These are phyloP conservation scores for Orthonyx spaldingii DNA, from an alignment of 2,113 vertebrate genomes.

Conservation along the genomic window DNA sequence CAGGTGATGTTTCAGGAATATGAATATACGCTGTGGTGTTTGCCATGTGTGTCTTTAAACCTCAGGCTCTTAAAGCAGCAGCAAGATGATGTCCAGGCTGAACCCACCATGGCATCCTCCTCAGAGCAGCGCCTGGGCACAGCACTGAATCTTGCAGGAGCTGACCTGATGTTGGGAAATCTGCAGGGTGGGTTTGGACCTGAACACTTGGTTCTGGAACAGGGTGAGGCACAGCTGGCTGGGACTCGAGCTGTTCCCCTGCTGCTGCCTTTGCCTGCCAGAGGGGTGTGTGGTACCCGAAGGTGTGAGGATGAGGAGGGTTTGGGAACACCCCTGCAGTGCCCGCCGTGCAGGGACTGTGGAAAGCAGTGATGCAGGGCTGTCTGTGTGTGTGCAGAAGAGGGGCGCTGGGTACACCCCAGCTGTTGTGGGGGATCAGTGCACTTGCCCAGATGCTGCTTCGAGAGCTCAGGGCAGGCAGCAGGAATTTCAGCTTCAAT, in stretches of 20 bases:
- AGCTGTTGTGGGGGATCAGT: neutral
- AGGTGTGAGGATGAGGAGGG: neutral
- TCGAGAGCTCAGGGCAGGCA: conserved; percentile 33
- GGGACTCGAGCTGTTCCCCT: neutral
- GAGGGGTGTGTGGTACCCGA: neutral
- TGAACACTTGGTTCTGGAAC: neutral
- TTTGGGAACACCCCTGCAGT: neutral
- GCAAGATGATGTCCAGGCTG: neutral
- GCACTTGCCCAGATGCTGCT: neutral
- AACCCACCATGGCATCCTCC: neutral
- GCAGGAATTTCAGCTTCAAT: conserved; percentile 75
- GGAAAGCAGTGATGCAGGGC: neutral
- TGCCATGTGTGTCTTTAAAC: neutral
- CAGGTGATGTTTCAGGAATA: neutral
- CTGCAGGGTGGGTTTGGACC: neutral
- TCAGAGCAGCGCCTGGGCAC: neutral
- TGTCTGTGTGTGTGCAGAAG: neutral
- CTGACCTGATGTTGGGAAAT: neutral
- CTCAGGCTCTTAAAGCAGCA: neutral
- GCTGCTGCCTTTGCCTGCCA: neutral
- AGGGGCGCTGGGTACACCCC: neutral
- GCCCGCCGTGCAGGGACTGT: neutral
- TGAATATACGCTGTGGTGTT: neutral
- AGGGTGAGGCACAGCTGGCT: neutral
- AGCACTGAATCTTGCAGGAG: neutral